Conservation (phyloP, 2,113 vertebrate species). For the Heterocephalus glaber region DNA sequence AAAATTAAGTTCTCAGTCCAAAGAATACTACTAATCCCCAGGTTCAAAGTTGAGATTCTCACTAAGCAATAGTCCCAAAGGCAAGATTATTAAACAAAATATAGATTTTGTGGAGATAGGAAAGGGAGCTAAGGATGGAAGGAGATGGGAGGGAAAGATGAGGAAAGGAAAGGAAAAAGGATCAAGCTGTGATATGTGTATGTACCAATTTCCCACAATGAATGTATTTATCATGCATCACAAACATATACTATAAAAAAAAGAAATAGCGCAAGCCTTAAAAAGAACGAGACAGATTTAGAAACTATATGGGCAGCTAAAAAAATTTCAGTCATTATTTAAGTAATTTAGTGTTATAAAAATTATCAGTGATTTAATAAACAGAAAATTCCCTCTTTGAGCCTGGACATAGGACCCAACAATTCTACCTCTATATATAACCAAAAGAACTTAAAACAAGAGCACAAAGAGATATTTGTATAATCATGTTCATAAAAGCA, state of each 20-base stretch:
- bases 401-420: not conserved
- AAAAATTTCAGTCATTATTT: not conserved
- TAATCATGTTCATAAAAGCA: not conserved
- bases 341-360: not conserved
- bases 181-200: not conserved
- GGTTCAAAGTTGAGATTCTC: not conserved
- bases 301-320: not conserved
- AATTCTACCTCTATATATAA: not conserved
- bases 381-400: not conserved
- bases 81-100: not conserved
- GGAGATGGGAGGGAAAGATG: not conserved
- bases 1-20: slow-evolving; percentile 10
- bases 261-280: not conserved
- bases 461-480: not conserved
- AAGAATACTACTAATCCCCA: not conserved
- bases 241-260: not conserved
- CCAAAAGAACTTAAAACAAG: not conserved
- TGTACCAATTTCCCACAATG: not conserved
- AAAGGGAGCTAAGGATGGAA: not conserved
- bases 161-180: not conserved
- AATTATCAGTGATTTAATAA: not conserved
- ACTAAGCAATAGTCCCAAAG: slow-evolving; percentile 12
- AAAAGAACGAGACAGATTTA: not conserved
- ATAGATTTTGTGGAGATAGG: not conserved
- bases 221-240: not conserved